Conservation (phyloP, 2,888 invertebrate genomes). For the Capitulum mitella region DNA sequence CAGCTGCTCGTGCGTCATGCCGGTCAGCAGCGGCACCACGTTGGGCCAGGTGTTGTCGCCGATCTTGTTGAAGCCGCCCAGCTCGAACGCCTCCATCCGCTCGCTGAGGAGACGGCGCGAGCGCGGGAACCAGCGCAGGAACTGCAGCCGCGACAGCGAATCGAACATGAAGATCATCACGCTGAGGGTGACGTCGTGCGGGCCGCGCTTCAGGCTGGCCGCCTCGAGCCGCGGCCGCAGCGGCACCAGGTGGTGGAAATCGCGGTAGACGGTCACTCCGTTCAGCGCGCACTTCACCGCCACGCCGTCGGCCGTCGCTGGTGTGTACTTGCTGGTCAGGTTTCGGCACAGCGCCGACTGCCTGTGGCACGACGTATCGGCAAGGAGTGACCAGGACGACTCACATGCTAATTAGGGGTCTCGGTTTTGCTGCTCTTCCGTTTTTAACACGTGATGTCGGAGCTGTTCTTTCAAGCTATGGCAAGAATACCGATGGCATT, state of each 20-base stretch:
- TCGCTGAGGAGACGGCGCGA: slow-evolving; percentile 40
- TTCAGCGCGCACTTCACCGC: slow-evolving; percentile 34
- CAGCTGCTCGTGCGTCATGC: slow-evolving; percentile 59
- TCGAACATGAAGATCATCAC: slow-evolving; percentile 45
- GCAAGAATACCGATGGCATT: no score
- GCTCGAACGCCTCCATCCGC: slow-evolving; percentile 41
- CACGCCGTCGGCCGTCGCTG: slow-evolving; percentile 21
- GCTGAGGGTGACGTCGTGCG: slow-evolving; percentile 38
- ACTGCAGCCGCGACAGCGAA: slow-evolving; percentile 44
- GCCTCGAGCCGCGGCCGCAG: slow-evolving; percentile 9
- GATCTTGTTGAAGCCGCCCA: slow-evolving; percentile 56
- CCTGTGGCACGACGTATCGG: no score
- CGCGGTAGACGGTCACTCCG: slow-evolving; percentile 36
- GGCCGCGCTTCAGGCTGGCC: slow-evolving; percentile 25
- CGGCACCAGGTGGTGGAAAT: slow-evolving; percentile 38
- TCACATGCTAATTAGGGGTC: no score
- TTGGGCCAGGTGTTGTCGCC: slow-evolving; percentile 93
- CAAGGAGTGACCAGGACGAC: no score
- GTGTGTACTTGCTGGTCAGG: background rate
- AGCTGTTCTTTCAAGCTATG: no score
- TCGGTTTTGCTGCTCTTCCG: no score
- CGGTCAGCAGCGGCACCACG: slow-evolving; percentile 69
- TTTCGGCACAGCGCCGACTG: background rate
- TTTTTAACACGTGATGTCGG: no score
- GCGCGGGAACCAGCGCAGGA: slow-evolving; percentile 43